These are phyloP conservation scores for Furcula furcula DNA, from an alignment of 2,888 invertebrate species.

Conservation along the genomic window DNA sequence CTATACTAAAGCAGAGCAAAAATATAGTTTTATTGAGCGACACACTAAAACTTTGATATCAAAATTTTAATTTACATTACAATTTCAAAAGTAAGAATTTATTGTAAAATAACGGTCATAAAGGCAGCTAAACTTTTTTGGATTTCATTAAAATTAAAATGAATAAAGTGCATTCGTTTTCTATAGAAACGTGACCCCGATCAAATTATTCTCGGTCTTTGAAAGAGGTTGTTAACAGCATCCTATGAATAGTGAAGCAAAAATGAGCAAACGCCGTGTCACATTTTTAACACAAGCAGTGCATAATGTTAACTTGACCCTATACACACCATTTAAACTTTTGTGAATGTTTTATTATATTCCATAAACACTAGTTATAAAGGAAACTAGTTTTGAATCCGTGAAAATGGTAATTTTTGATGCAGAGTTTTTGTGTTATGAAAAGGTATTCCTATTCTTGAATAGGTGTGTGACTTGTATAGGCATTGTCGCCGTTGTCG, in stretches of 20 bases:
- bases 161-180: conserved; percentile 57
- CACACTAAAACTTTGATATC: too few relatives aligned
- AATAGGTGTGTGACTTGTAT: conserved; percentile 26
- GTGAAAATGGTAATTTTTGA: conserved; percentile 54
- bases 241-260: conserved; percentile 72
- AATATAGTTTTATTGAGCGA: too few relatives aligned
- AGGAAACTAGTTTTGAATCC: conserved; percentile 54
- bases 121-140: not conserved
- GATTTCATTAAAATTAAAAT: conserved; percentile 17
- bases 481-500: conserved; percentile 26
- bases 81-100: too few relatives aligned
- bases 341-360: conserved; percentile 63
- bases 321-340: conserved; percentile 64
- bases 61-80: too few relatives aligned
- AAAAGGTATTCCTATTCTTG: conserved; percentile 20
- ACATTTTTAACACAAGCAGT: conserved; percentile 63
- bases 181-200: conserved; percentile 78
- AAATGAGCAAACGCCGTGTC: conserved; percentile 78
- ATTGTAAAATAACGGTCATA: conserved; percentile 4
- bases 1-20: too few relatives aligned
- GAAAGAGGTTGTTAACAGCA: conserved; percentile 79
- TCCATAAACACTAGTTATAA: conserved; percentile 56
- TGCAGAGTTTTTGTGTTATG: conserved; percentile 19
- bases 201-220: conserved; percentile 79
- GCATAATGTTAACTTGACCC: conserved; percentile 76